A percentile compares a stretch with the other conserved stretches of the same genome.
These are phyloP conservation scores for Phrynocephalus guinanensis DNA, from an alignment of 2,797 vertebrate species.

Conservation along the genomic window DNA sequence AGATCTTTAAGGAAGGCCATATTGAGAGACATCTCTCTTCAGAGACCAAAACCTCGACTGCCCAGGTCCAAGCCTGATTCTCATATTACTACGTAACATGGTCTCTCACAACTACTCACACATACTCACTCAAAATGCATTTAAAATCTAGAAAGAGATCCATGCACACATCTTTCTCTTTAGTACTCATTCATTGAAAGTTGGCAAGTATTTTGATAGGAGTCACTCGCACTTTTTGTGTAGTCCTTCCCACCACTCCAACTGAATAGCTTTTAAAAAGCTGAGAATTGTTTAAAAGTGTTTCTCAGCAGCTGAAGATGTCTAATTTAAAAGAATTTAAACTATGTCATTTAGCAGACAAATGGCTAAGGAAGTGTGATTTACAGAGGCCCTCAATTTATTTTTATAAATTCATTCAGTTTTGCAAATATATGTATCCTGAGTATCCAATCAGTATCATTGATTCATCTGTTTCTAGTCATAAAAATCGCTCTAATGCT, in stretches of 20 bases:
- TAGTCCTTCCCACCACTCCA: not conserved
- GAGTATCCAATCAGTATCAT: too few relatives aligned
- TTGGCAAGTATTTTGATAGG: not conserved
- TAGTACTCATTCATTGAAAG: not conserved
- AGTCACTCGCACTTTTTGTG: not conserved
- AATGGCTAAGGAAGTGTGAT: not conserved
- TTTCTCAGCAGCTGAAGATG: not conserved
- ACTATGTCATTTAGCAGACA: not conserved
- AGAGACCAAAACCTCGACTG: not conserved
- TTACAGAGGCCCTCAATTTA: not conserved
- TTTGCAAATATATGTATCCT: not conserved
- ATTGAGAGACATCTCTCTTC: too few relatives aligned
- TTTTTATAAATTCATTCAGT: not conserved
- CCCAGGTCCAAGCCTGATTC: not conserved
- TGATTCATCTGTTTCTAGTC: not conserved
- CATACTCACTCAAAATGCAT: not conserved
- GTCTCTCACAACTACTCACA: not conserved
- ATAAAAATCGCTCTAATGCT: not conserved
- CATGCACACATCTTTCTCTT: too few relatives aligned
- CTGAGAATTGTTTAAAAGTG: not conserved
- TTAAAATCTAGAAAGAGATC: not conserved
- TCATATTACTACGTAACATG: not conserved
- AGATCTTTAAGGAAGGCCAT: not conserved
- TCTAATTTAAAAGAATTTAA: constrained; percentile 6
- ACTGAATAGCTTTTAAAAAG: not conserved